These are phyloP conservation scores for Bovichtus diacanthus DNA, from an alignment of 2,797 vertebrate species.

Conservation along the genomic window DNA sequence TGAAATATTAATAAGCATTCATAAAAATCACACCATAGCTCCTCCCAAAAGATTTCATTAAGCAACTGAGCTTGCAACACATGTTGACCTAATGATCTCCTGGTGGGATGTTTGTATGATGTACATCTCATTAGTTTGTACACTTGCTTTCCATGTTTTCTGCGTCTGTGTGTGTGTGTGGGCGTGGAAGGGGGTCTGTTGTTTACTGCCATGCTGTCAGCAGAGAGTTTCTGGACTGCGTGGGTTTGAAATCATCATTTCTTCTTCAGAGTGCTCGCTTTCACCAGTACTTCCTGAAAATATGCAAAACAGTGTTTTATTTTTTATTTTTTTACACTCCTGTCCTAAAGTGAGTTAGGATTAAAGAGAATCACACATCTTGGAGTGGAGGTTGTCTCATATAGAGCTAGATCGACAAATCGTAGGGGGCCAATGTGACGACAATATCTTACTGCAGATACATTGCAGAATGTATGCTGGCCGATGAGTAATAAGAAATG, in stretches of 20 bases:
- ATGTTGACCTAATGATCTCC: slow-evolving; percentile 50
- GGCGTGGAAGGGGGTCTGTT: slow-evolving; percentile 41
- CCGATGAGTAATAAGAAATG: neutral
- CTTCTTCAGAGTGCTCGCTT: slow-evolving; percentile 29
- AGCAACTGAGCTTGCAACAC: slow-evolving; percentile 39
- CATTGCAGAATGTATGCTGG: neutral
- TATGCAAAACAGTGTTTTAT: neutral
- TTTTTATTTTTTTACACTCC: neutral
- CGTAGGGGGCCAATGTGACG: neutral
- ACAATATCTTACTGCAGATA: neutral
- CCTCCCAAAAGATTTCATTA: slow-evolving; percentile 43
- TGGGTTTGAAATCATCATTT: slow-evolving; percentile 57
- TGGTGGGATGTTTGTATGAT: slow-evolving; percentile 53
- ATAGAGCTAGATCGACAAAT: neutral
- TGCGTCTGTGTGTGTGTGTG: slow-evolving; percentile 35
- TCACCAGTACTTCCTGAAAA: slow-evolving; percentile 23
- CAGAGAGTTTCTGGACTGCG: slow-evolving; percentile 53
- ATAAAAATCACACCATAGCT: slow-evolving; percentile 22
- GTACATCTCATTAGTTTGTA: slow-evolving; percentile 35
- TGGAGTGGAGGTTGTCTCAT: neutral
- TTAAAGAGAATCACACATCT: neutral
- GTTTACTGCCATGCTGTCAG: slow-evolving; percentile 53
- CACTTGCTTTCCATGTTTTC: slow-evolving; percentile 34
- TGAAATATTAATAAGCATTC: slow-evolving; percentile 67
- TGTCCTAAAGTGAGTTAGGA: neutral